Conservation (phyloP, 2,797 vertebrate species). For the Apodemus agrarius region DNA sequence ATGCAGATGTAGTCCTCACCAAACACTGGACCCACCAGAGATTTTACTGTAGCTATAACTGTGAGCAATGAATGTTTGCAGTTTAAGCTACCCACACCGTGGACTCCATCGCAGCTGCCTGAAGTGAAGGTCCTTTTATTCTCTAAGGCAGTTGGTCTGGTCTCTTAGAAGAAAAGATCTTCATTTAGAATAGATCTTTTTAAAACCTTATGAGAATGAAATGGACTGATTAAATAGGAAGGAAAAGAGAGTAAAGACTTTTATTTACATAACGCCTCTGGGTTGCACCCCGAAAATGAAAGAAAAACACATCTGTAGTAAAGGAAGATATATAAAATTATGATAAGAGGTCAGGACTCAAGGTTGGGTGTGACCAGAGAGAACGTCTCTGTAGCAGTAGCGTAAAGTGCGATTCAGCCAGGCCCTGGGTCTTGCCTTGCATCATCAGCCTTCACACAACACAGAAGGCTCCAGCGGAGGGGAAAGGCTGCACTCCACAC, state of each 20-base stretch:
- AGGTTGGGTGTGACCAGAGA: background rate
- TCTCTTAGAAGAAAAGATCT: background rate
- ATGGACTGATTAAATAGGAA: background rate
- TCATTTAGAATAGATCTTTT: background rate
- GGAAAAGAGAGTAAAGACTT: slow-evolving; percentile 3
- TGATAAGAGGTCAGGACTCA: background rate
- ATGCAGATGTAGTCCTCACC: background rate
- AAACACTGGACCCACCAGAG: background rate
- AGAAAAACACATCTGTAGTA: background rate
- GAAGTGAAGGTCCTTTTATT: background rate
- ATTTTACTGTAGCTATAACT: background rate
- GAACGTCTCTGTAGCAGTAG: background rate
- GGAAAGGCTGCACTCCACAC: background rate
- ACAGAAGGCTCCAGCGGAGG: background rate
- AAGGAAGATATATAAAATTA: background rate
- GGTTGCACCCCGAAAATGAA: background rate
- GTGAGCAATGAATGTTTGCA: background rate
- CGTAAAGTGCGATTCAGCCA: background rate
- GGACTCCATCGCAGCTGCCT: background rate
- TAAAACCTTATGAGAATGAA: background rate
- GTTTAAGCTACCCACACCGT: background rate
- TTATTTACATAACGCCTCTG: background rate
- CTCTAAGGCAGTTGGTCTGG: background rate
- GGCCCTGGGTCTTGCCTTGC: background rate
- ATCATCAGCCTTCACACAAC: background rate